These are phyloP conservation scores for Hirundo rustica DNA, from an alignment of 2,797 vertebrate species.

Conservation along the genomic window DNA sequence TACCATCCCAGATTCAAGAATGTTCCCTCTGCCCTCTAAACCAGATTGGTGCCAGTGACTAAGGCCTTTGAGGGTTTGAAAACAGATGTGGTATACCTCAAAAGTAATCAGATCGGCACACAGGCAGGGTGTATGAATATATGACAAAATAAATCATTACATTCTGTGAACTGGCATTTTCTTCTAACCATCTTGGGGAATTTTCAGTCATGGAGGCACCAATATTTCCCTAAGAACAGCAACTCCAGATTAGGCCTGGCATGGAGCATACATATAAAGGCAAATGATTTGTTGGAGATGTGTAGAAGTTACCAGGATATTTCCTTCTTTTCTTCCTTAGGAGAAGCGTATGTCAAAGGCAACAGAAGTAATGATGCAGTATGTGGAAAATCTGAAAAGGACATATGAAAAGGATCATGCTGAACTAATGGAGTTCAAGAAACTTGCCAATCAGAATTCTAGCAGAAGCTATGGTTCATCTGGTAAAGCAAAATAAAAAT, in stretches of 20 bases:
- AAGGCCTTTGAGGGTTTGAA: not conserved
- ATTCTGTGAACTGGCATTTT: not conserved
- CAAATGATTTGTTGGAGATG: not conserved
- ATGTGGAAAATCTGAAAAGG: slow-evolving; percentile 96
- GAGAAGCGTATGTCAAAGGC: slow-evolving; percentile 98
- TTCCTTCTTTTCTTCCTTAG: slow-evolving; percentile 67
- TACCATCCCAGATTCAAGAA: not conserved
- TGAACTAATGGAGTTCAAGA: slow-evolving; percentile 96
- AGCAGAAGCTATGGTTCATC: slow-evolving; percentile 89
- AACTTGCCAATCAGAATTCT: slow-evolving; percentile 97
- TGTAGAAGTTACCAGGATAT: not conserved
- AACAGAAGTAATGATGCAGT: slow-evolving; percentile 99
- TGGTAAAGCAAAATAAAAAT: slow-evolving; percentile 71
- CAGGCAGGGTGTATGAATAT: not conserved
- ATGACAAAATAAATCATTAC: not conserved
- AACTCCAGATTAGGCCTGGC: not conserved
- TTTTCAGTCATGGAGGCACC: not conserved
- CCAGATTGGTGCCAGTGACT: not conserved
- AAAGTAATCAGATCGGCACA: not conserved
- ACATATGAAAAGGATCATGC: slow-evolving; percentile 98
- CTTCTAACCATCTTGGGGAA: not conserved
- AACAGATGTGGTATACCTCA: not conserved
- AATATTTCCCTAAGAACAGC: not conserved
- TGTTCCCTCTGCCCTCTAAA: not conserved
- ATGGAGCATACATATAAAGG: not conserved